phyloP scores from a whole-genome alignment of 2,888 invertebrate species.

The Ischnus inquisitorius region DNA sequence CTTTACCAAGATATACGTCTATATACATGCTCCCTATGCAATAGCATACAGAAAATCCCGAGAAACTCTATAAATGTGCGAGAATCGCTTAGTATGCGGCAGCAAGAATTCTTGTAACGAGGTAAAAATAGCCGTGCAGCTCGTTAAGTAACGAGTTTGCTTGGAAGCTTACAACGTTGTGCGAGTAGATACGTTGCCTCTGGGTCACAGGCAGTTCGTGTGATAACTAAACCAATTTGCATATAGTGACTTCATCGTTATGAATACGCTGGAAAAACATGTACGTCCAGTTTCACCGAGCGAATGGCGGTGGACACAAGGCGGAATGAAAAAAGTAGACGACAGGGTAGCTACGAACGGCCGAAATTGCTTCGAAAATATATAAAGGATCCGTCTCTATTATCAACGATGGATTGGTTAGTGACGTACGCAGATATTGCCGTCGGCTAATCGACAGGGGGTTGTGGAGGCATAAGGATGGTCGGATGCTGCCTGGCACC shows the following conservation, averaged over 20 bases:
- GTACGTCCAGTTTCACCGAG: not conserved
- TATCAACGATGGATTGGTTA: not conserved
- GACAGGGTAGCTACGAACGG: not conserved
- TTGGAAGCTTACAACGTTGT: not conserved
- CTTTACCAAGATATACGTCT: conserved; percentile 40
- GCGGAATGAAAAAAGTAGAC: too few species aligned
- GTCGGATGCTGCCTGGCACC: conserved; percentile 31
- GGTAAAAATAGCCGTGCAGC: conserved; percentile 17
- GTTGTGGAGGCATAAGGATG: conserved; percentile 16
- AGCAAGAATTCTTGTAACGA: conserved; percentile 25
- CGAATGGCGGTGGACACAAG: too few species aligned
- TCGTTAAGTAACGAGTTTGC: conserved; percentile 4
- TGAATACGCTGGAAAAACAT: not conserved
- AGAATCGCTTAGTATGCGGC: conserved; percentile 16
- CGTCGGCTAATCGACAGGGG: conserved; percentile 41
- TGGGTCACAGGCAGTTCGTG: not conserved
- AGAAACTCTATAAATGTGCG: not conserved
- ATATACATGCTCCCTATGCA: conserved; percentile 5
- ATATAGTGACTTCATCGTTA: not conserved
- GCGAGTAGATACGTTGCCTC: not conserved
- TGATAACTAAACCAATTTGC: conserved; percentile 1
- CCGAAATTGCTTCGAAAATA: not conserved
- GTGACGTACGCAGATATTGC: conserved; percentile 43
- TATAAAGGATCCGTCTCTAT: not conserved
- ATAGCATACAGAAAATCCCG: conserved; percentile 16